phyloP scores from a whole-genome alignment of 2,888 invertebrate species.

The Carterocephalus palaemon region DNA sequence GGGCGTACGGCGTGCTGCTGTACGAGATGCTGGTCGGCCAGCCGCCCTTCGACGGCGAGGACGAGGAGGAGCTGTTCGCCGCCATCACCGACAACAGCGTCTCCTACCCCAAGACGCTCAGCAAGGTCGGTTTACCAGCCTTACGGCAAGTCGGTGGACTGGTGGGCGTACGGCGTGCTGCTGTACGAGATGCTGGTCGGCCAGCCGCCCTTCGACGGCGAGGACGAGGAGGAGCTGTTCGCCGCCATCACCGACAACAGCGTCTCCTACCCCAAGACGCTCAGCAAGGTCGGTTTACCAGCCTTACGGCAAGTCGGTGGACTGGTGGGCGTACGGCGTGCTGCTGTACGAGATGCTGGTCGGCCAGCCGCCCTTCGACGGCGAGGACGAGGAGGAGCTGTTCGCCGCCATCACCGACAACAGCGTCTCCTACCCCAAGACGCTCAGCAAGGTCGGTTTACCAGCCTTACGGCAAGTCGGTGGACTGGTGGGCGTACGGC shows the following conservation, averaged over 20 bases:
- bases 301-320: constrained; percentile 82
- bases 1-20: constrained; percentile 98
- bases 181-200: constrained; percentile 99
- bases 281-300: too few species aligned
- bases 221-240: constrained; percentile 99
- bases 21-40: constrained; percentile 99
- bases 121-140: too few species aligned
- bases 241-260: too few species aligned
- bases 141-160: constrained; percentile 87
- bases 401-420: constrained; percentile 99
- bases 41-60: constrained; percentile 99
- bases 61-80: constrained; percentile 99
- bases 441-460: too few species aligned
- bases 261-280: too few species aligned
- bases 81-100: too few species aligned
- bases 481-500: constrained; percentile 98
- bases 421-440: too few species aligned
- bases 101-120: too few species aligned
- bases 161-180: constrained; percentile 98
- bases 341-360: constrained; percentile 99
- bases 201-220: constrained; percentile 99
- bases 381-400: constrained; percentile 99
- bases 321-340: constrained; percentile 99
- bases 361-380: constrained; percentile 99
- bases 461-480: constrained; percentile 74